Percentiles rank a stretch among this genome's conserved stretches.
These are phyloP conservation scores for Gonioctena quinquepunctata DNA, from an alignment of 1,140 invertebrate species.

Conservation along the genomic window DNA sequence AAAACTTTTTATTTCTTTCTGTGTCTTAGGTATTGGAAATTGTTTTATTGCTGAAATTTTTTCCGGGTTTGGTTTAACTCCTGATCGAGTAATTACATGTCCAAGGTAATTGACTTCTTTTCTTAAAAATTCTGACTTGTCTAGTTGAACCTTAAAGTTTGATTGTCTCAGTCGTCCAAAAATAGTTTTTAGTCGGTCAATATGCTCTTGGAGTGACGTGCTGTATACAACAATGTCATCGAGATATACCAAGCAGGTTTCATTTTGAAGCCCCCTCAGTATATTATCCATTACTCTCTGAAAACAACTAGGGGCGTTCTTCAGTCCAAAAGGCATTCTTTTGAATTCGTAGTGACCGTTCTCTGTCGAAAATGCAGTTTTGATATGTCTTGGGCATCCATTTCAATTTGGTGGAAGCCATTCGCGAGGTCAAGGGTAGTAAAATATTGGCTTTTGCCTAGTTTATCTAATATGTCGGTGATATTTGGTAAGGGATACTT, in stretches of 20 bases:
- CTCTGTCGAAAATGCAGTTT: conserved; percentile 21
- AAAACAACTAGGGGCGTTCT: conserved; percentile 23
- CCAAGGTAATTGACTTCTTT: conserved; percentile 57
- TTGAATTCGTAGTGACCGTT: conserved; percentile 27
- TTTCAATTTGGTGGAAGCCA: conserved; percentile 11
- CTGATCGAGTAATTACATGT: conserved; percentile 42
- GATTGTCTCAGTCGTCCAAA: conserved; percentile 24
- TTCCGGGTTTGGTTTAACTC: conserved; percentile 35
- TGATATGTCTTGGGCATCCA: conserved; percentile 7
- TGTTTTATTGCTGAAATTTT: conserved; percentile 38
- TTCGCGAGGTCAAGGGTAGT: conserved; percentile 10
- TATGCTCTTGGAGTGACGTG: conserved; percentile 1
- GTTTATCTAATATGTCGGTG: conserved; percentile 16
- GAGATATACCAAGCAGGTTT: conserved; percentile 24
- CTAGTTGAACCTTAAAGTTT: conserved; percentile 26
- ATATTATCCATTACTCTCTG: conserved; percentile 26
- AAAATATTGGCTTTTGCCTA: conserved; percentile 15
- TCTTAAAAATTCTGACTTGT: conserved; percentile 45
- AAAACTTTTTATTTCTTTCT: conserved; percentile 42
- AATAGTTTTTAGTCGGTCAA: conserved; percentile 7
- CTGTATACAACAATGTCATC: conserved; percentile 25
- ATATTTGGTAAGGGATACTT: conserved; percentile 22
- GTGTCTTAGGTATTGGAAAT: conserved; percentile 33
- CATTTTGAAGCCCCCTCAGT: conserved; percentile 18
- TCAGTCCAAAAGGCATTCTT: conserved; percentile 24